A percentile compares a stretch with the other conserved stretches of the same genome.
Conservation (phyloP, 2,888 invertebrate species). For the Drosophila colorata region DNA sequence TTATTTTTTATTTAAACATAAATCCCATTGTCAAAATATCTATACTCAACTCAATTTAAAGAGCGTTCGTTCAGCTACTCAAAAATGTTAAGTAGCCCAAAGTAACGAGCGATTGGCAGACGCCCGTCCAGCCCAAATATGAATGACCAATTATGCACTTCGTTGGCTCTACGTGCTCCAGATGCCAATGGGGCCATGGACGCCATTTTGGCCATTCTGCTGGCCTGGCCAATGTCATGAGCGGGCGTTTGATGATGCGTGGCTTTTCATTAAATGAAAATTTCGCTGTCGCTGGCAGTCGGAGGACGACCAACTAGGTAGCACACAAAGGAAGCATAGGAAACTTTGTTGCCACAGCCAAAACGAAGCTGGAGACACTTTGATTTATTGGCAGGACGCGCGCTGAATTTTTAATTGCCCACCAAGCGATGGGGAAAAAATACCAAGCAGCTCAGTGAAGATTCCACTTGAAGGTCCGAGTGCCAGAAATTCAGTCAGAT, state of each 20-base stretch:
- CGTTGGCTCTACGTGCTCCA: slow-evolving; percentile 78
- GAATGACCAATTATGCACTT: slow-evolving; percentile 83
- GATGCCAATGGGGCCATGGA: slow-evolving; percentile 58
- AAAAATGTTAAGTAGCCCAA: slow-evolving; percentile 8
- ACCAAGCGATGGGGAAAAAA: slow-evolving; percentile 5
- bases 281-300: slow-evolving; percentile 63
- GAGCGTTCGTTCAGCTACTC: background rate
- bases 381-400: slow-evolving; percentile 78
- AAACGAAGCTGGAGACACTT: slow-evolving; percentile 60
- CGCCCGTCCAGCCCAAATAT: slow-evolving; percentile 56
- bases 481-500: slow-evolving; percentile 32
- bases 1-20: background rate
- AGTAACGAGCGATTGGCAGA: slow-evolving; percentile 8
- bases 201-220: slow-evolving; percentile 31
- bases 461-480: slow-evolving; percentile 7
- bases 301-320: slow-evolving; percentile 11
- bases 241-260: slow-evolving; percentile 76
- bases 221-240: slow-evolving; percentile 58
- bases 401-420: slow-evolving; percentile 72
- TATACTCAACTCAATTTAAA: slow-evolving; percentile 2
- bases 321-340: slow-evolving; percentile 18
- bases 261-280: slow-evolving; percentile 80
- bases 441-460: background rate
- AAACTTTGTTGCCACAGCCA: slow-evolving; percentile 65
- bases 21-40: background rate